A percentile compares a stretch with the other conserved stretches of the same genome.
phyloP scores from a whole-genome alignment of 2,888 invertebrate species.

The Drosophila greeni region DNA sequence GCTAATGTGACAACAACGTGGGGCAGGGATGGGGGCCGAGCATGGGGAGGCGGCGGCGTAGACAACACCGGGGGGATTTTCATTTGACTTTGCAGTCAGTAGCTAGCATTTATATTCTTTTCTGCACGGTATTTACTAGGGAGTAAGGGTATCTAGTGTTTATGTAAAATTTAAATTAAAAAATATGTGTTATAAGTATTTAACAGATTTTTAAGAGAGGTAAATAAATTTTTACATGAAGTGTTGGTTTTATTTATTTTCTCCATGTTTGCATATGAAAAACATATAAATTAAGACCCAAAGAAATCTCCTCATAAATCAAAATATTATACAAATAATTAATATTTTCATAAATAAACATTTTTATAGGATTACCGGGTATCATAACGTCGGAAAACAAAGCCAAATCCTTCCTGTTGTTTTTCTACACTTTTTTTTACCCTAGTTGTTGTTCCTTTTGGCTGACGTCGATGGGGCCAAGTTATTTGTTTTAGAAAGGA shows the following conservation, averaged over 20 bases:
- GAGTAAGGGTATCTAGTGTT: not conserved
- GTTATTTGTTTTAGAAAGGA: conserved; percentile 34
- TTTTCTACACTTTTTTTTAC: conserved; percentile 6
- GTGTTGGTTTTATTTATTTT: not conserved
- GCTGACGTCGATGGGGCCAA: conserved; percentile 26
- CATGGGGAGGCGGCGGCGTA: conserved; percentile 10
- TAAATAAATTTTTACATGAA: not conserved
- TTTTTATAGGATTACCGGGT: conserved; percentile 1
- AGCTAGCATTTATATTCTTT: conserved; percentile 35
- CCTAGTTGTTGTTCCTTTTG: conserved; percentile 9
- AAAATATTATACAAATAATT: not conserved
- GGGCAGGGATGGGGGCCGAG: conserved; percentile 7
- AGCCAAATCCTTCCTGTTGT: not conserved
- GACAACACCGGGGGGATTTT: conserved; percentile 53
- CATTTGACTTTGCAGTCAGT: conserved; percentile 65
- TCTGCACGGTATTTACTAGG: not conserved
- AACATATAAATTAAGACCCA: not conserved
- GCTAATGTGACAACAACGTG: conserved; percentile 69
- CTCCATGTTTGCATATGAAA: not conserved
- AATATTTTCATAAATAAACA: not conserved
- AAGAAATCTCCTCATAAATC: too few species aligned
- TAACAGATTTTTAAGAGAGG: too few species aligned
- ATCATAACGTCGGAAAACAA: conserved; percentile 3
- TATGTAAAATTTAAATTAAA: not conserved
- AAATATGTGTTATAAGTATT: not conserved